phyloP scores from a whole-genome alignment of 2,888 invertebrate species.

The Cyrtodaria siliqua region DNA sequence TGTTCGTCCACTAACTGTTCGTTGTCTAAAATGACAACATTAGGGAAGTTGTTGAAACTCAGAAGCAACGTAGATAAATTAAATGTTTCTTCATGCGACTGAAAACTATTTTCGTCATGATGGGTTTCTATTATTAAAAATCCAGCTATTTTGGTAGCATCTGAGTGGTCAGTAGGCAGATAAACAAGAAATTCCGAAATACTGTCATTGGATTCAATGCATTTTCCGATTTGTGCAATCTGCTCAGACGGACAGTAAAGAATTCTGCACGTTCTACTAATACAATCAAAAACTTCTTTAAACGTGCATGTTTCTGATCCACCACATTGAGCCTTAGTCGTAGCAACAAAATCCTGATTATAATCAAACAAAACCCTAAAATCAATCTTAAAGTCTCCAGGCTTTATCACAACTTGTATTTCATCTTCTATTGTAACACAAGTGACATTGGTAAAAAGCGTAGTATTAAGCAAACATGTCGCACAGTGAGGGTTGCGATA shows the following conservation, averaged over 20 bases:
- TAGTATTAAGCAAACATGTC: neutral
- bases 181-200: no score
- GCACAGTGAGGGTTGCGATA: slow-evolving; percentile 28
- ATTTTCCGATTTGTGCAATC: slow-evolving; percentile 2
- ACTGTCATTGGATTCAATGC: neutral
- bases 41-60: no score
- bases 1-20: no score
- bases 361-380: slow-evolving; percentile 28
- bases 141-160: no score
- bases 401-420: no score
- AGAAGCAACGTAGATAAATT: no score
- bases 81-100: no score
- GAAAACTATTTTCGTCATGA: no score
- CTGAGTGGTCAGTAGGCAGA: no score
- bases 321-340: slow-evolving; percentile 5
- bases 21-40: no score
- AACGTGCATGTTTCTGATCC: neutral
- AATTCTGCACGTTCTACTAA: slow-evolving; percentile 15
- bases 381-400: neutral
- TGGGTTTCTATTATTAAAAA: no score
- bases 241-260: slow-evolving; percentile 7
- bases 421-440: neutral
- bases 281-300: slow-evolving; percentile 32
- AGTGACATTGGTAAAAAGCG: neutral
- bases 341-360: neutral